These are phyloP conservation scores for Hippocampus mohnikei DNA, from an alignment of 2,113 vertebrate species.

Conservation along the genomic window DNA sequence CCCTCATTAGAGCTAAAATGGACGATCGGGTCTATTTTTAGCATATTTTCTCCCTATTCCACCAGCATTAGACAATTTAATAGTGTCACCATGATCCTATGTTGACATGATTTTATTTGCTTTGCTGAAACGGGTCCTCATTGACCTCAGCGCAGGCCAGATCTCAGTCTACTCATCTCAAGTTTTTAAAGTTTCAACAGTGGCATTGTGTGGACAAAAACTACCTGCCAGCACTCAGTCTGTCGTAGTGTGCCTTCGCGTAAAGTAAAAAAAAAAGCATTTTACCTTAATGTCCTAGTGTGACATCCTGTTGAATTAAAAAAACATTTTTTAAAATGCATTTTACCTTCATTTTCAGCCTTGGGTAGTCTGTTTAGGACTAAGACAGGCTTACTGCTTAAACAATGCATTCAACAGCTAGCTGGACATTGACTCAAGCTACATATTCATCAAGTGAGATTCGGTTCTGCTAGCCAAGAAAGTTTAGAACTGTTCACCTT, in stretches of 20 bases:
- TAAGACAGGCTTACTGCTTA: not conserved
- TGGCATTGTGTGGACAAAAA: slow-evolving; percentile 36
- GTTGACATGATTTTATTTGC: slow-evolving; percentile 34
- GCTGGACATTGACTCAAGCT: not conserved
- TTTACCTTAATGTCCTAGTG: not conserved
- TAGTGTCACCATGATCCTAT: slow-evolving; percentile 24
- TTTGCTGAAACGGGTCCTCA: slow-evolving; percentile 40
- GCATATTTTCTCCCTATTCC: slow-evolving; percentile 20
- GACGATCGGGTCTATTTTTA: slow-evolving; percentile 52
- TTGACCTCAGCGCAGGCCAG: slow-evolving; percentile 29
- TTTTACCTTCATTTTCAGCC: not conserved
- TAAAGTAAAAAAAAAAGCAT: not conserved
- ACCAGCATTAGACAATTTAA: slow-evolving; percentile 36
- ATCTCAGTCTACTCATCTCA: slow-evolving; percentile 8
- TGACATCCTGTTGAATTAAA: slow-evolving; percentile 6
- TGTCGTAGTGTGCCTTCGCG: slow-evolving; percentile 1
- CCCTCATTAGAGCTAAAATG: slow-evolving; percentile 49
- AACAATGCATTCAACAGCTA: not conserved
- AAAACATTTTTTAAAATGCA: not conserved
- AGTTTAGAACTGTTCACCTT: not conserved
- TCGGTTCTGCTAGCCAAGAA: not conserved
- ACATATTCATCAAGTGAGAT: not conserved
- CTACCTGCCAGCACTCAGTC: slow-evolving; percentile 14
- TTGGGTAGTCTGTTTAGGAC: not conserved
- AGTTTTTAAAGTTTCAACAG: slow-evolving; percentile 47